Base-by-base conservation (phyloP, 2,888 invertebrate genomes). In the Papilio demoleus region DNA sequence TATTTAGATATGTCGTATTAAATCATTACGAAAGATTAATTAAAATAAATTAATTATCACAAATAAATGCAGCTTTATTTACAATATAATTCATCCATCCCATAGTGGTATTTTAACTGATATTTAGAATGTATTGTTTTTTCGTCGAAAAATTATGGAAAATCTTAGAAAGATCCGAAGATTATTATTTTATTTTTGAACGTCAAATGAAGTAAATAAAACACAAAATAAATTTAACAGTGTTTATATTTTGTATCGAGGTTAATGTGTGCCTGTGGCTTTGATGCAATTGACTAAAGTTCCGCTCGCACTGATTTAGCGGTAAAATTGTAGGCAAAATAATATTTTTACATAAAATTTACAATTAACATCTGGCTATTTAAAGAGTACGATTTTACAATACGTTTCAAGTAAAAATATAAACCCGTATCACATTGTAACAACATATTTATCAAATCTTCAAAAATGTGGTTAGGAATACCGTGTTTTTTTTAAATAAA, bases 231-330 rank as follows among this genome's bases (percentile, higher is more conserved):
- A 85, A 85, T 87, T 88, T 92, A 92, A 92, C 92, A 92, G 90
- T 90, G 91, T 92, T 91, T 92, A 92, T 92, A 92, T 90, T 91
- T 77, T 87, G 88, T 88, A 88, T 88, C 84, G 70, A 88, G 89
- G 89, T 87, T 89, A 91, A 90, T 80, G 85, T 86, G 89, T 83
- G 88, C 91, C 89, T 84, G 81, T 82, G 89, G 90, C 91, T 83
- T 19, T 85, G 85, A 88, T 88, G 74, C 74, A 70, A 72, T 75
- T 74, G 73, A 74, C 76, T 72, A 77, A 73, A 72, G 64, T 73
- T 70, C 67, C 73, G 64, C 66, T 72, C 70, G 70, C 70, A 70
- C 68, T 56, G 64, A 27, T 22, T 14, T n/a, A 63, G 45, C 4
- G n/a, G n/a, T n/a, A n/a, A n/a, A n/a, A n/a, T 38, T 24, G 38